Evolutionary conservation across 1,140 invertebrate species (phyloP), one percentile per base, ranked within the genome.

Genomic region (Heliconius congener): DNA sequence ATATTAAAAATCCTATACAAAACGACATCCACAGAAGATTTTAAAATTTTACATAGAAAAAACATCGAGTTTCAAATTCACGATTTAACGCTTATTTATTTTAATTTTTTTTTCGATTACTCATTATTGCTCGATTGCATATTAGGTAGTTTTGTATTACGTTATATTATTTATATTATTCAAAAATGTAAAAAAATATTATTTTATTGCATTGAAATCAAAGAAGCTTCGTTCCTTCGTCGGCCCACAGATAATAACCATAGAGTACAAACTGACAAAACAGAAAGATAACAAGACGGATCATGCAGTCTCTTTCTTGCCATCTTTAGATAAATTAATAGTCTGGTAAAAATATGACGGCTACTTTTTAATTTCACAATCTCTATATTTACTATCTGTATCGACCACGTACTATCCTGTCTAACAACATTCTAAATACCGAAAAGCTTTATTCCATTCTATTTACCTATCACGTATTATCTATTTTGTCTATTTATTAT

Each of bases 111-210:
- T 76, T 73, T 76, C 60, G 73, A 76, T 76, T 80, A 50, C 46
- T 73, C n/a, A 79, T 80, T 80, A 80, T 80, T 80, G 78, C 78
- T 80, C 74, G 78, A 52, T 76, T 77, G 60, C 60, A 66, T 30
- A 66, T 30, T 23, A 30, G 60, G 11, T 30, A 66, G 23, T 27
- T 57, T n/a, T 66, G 60, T 66, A 30, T 30, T 66, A 66, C 60
- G 60, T 78, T 46, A 72, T 72, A 52, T 52, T 19, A 34, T 23
- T 37, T 6, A 34, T 34, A 70, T 75, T 71, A 37, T 78, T 66
- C 73, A 77, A 74, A 78, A 71, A 66, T 37, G 71, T 80, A 80
- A 80, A 79, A 79, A 79, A 79, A 80, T 80, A 80, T 66, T 66
- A 30, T 52, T 80, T 76, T 80, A 73, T 80, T 80, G 79, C 79